phyloP scores from a whole-genome alignment of 2,113 vertebrate genomes.

The Progne subis region DNA sequence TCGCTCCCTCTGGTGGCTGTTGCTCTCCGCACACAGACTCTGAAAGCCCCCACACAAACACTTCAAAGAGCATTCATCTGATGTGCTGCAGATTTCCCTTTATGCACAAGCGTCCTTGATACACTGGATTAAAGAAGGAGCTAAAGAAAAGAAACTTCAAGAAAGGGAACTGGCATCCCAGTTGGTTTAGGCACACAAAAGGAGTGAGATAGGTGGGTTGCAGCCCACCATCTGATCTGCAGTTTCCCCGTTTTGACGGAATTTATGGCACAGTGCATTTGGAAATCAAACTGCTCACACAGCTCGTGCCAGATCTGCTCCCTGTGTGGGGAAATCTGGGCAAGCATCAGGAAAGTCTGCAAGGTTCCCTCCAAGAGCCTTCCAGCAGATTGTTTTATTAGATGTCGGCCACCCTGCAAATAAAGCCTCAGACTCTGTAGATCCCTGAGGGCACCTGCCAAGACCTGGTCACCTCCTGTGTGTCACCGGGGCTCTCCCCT shows the following conservation, averaged over 20 bases:
- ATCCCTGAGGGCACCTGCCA: background rate
- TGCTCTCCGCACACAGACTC: accelerated
- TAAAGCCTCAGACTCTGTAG: background rate
- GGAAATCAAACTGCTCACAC: background rate
- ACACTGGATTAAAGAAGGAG: background rate
- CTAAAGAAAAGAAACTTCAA: background rate
- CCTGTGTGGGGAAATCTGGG: background rate
- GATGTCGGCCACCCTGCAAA: background rate
- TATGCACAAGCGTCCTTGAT: accelerated
- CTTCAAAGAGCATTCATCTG: too few species aligned
- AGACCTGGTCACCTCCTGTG: background rate
- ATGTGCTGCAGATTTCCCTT: background rate
- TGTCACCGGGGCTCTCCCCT: background rate
- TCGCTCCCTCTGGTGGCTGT: slow-evolving; percentile 50
- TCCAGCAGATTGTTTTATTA: slow-evolving; percentile 4
- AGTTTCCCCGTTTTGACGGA: background rate
- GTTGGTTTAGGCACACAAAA: background rate
- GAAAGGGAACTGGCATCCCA: background rate
- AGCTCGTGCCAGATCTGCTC: background rate
- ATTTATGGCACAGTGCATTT: background rate
- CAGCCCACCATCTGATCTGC: background rate
- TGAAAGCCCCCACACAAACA: accelerated
- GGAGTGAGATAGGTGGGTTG: background rate
- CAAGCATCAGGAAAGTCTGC: background rate
- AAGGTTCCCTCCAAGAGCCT: background rate